phyloP scores from a whole-genome alignment of 2,888 invertebrate genomes.

The Dynastes hyllus region DNA sequence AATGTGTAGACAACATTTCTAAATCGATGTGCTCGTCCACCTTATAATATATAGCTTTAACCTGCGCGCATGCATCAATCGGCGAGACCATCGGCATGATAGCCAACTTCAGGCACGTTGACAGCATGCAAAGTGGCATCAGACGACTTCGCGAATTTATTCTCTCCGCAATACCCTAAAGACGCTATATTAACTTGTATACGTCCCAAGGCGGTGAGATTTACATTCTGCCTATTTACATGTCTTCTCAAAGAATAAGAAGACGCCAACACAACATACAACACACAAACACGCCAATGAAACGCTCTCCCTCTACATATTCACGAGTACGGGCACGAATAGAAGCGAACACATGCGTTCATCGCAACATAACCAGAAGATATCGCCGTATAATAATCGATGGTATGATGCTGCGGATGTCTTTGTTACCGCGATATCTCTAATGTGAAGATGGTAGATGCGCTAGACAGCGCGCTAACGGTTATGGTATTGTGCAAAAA shows the following conservation, averaged over 20 bases:
- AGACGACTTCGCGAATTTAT: constrained; percentile 47
- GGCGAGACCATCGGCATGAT: constrained; percentile 26
- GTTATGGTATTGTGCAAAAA: constrained; percentile 31
- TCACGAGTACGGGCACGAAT: constrained; percentile 14
- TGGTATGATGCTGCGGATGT: constrained; percentile 37
- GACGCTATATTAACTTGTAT: constrained; percentile 48
- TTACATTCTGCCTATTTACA: constrained; percentile 46
- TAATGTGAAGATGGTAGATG: constrained; percentile 28
- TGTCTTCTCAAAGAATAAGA: constrained; percentile 42
- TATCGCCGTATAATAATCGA: constrained; percentile 29
- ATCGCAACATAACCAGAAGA: constrained; percentile 20
- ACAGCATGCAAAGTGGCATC: constrained; percentile 45
- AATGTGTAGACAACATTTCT: too few relatives aligned
- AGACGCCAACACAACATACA: constrained; percentile 40
- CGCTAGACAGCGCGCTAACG: constrained; percentile 24
- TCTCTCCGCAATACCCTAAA: constrained; percentile 38
- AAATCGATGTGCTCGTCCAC: neutral
- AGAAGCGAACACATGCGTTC: constrained; percentile 26
- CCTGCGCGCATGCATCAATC: constrained; percentile 31
- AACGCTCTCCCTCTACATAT: constrained; percentile 2
- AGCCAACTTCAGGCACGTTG: constrained; percentile 35
- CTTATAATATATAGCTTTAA: constrained; percentile 24
- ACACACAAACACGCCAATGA: constrained; percentile 12
- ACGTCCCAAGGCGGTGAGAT: constrained; percentile 45
- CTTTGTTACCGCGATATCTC: constrained; percentile 37